Conservation (phyloP, 64 coral and sea anemone species). For the Pocillopora damicornis region DNA sequence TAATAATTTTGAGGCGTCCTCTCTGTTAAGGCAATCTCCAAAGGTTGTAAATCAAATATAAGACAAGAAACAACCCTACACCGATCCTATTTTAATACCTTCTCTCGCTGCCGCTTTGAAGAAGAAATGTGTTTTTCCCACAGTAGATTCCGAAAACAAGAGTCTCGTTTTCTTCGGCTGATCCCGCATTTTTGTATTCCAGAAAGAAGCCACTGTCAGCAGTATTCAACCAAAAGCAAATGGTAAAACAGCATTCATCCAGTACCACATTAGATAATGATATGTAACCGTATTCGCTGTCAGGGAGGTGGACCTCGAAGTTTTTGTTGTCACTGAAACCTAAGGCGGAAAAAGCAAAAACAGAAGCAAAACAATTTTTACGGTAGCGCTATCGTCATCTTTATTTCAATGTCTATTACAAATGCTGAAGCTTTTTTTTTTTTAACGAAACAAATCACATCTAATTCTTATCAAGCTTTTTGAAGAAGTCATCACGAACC, state of each 20-base stretch:
- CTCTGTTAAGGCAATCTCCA: too few species aligned
- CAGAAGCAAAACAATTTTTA: not conserved
- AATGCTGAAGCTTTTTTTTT: not conserved
- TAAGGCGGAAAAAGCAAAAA: not conserved
- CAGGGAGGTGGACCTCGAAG: not conserved
- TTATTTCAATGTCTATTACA: not conserved
- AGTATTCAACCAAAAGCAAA: conserved; percentile 11
- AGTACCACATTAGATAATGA: not conserved
- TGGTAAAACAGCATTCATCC: not conserved
- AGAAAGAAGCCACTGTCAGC: not conserved
- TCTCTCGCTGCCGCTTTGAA: not conserved
- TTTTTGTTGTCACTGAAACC: not conserved
- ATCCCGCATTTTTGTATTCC: not conserved
- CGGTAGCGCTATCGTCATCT: not conserved
- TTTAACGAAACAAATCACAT: not conserved
- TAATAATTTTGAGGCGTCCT: too few species aligned
- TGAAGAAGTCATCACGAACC: not conserved
- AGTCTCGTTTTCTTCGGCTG: not conserved
- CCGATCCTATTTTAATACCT: not conserved
- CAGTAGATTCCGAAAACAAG: not conserved
- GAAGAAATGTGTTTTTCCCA: not conserved
- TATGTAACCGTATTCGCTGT: not conserved
- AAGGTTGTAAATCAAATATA: too few species aligned
- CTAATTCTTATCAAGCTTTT: not conserved
- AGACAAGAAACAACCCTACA: not conserved